Evolutionary conservation across 2,888 invertebrate genomes (phyloP), one percentile per base, ranked within the genome.

Genomic region (Trichopoda pennipes): DNA sequence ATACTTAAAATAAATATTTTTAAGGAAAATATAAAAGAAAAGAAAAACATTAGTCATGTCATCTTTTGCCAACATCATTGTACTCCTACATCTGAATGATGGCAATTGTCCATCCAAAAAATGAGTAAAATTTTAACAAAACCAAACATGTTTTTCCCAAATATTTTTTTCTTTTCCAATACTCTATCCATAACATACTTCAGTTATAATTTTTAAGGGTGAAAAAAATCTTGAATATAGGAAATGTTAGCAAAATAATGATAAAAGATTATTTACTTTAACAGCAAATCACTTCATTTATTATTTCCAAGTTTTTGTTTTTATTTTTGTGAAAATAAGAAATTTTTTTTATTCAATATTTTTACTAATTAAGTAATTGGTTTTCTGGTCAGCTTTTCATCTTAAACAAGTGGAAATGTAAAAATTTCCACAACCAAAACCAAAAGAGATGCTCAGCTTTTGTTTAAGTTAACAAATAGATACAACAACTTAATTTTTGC

Each of bases 331-430:
- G 4, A 47, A 63, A n/a, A 63, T n/a, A 28, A 28, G 28, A 63
- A 19, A 10, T 17, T 47, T 49, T 23, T 47, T 49, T 23, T 7
- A 2, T 17, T 42, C 21, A 61, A 3, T 61, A 17, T 23, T 38
- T 21, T 28, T 21, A 55, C 70, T 84, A 85, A 85, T 85, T 85
- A 85, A 82, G 76, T 84, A 85, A 85, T 83, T 84, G 85, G 68
- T 72, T 81, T 83, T 77, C 21, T 70, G 79, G 68, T 79, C 80
- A 64, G 28, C 49, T 47, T 66, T 12, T 8, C 2, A 17, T 58
- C 6, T 72, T 49, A 4, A 28, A 66, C n/a, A 23, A 47, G 10
- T 9, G 12, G 12, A 23, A 63, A 21, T 28, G 14, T 6, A 38
- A 17, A 47, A 12, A 47, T 66, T 14, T 12, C 21, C 16, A n/a